Evolutionary conservation across 1,140 invertebrate genomes (phyloP), one percentile per base, ranked within the genome.

Genomic region (Leptinotarsa texana): DNA sequence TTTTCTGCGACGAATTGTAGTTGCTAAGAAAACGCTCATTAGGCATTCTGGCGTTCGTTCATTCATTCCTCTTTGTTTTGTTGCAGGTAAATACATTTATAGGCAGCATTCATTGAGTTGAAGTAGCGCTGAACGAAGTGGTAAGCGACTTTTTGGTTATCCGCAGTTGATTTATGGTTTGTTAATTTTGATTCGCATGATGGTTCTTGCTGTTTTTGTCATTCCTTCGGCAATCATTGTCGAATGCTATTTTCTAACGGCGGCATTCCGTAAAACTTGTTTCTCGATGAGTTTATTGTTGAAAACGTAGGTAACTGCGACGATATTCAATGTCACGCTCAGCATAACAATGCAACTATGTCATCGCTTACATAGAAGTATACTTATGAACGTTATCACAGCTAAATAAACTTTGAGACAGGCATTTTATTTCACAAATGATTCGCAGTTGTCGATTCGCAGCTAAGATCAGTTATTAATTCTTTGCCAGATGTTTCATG

Each of bases 1-100:
- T 57, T 57, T 57, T 57, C 51, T 18, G n/a, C 51, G 51, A 57
- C 51, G 51, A 57, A 57, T 57, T 57, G 51, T 57, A 57, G n/a
- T 18, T 17, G 51, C 51, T 42, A 57, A 57, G 15, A 57, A 57
- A 57, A 57, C 51, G n/a, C n/a, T 57, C 51, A 57, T 57, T 57
- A 57, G 51, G n/a, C n/a, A 57, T 57, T 57, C 51, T 2, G 15
- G 3, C 6, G 51, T 8, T 57, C 17, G 13, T 57, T 0, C 51
- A 57, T 57, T 57, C n/a, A 57, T 57, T 57, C 8, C 51, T 15
- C 51, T 57, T 57, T 18, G 15, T 57, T 57, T 57, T 57, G 51
- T 57, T 57, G 51, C 51, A 57, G 51, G 51, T 57, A 57, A 57
- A 57, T 57, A 57, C 15, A 15, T 57, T 57, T 18, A 57, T 57